Evolutionary conservation across 2,888 invertebrate species (phyloP).

Genomic region (Tachina grossa): DNA sequence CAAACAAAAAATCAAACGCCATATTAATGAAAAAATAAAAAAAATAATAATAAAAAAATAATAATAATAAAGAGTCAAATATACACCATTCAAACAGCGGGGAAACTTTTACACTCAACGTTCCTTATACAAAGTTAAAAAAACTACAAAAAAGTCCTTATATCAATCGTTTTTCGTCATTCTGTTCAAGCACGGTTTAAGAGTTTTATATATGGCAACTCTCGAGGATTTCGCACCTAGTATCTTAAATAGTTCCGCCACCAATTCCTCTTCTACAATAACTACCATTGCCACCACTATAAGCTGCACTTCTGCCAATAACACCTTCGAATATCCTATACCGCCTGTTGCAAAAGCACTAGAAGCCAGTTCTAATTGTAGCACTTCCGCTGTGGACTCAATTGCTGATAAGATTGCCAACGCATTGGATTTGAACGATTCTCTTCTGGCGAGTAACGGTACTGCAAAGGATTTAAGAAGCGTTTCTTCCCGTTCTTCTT

Average conservation of each 20-base stretch:
- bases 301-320: slow-evolving; percentile 42
- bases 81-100: slow-evolving; percentile 17
- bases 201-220: slow-evolving; percentile 69
- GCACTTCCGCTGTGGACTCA: slow-evolving; percentile 71
- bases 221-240: slow-evolving; percentile 63
- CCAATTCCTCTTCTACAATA: slow-evolving; percentile 61
- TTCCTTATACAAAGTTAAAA: slow-evolving; percentile 57
- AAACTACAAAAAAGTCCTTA: slow-evolving; percentile 14
- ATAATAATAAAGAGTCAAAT: not conserved
- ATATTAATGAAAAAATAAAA: slow-evolving; percentile 37
- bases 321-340: slow-evolving; percentile 54
- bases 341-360: slow-evolving; percentile 51
- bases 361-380: slow-evolving; percentile 57
- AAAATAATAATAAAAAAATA: slow-evolving; percentile 23
- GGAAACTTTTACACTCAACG: slow-evolving; percentile 47
- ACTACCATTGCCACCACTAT: slow-evolving; percentile 55
- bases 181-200: slow-evolving; percentile 53
- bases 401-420: slow-evolving; percentile 72
- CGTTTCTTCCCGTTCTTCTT: slow-evolving; percentile 72
- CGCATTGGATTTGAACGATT: slow-evolving; percentile 70
- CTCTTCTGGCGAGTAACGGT: slow-evolving; percentile 43
- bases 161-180: slow-evolving; percentile 45
- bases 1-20: slow-evolving; percentile 10
- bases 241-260: slow-evolving; percentile 64
- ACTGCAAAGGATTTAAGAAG: slow-evolving; percentile 73